Conservation (phyloP, 2,888 invertebrate genomes). For the Cataglyphis rosenhaueri region DNA sequence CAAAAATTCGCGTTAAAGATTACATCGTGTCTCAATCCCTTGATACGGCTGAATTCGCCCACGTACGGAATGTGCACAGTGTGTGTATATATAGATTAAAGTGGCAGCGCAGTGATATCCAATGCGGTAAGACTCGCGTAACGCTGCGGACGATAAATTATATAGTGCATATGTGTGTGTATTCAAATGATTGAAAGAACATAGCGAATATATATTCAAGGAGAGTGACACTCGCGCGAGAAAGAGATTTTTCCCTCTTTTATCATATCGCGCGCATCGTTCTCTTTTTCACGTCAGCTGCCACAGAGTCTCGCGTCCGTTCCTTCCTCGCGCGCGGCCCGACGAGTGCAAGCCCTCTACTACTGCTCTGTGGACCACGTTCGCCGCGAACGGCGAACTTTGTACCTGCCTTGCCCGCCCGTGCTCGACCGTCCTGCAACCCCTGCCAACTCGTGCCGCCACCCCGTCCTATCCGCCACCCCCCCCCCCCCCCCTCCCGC, state of each 20-base stretch:
- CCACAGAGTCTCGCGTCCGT: neutral
- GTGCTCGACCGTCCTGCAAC: slow-evolving; percentile 34
- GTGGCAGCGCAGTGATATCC: slow-evolving; percentile 13
- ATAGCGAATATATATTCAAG: neutral
- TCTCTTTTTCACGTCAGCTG: neutral
- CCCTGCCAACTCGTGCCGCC: slow-evolving; percentile 51
- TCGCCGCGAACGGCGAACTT: slow-evolving; percentile 26
- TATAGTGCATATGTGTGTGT: neutral
- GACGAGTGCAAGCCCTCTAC: slow-evolving; percentile 60
- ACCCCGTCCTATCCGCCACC: slow-evolving; percentile 2
- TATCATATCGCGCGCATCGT: slow-evolving; percentile 2
- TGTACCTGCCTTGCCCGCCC: slow-evolving; percentile 28
- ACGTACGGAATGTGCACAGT: neutral
- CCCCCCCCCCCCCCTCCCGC: slow-evolving; percentile 22
- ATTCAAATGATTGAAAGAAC: neutral
- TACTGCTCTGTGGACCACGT: slow-evolving; percentile 50
- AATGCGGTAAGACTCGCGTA: neutral
- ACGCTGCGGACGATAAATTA: neutral
- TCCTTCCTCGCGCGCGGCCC: slow-evolving; percentile 50
- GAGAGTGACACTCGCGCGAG: neutral
- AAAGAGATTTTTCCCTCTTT: neutral
- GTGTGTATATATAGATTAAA: neutral
- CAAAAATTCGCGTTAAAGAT: neutral
- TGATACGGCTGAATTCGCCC: neutral
- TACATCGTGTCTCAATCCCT: neutral